Base-by-base conservation (phyloP, 1,140 invertebrate genomes). In the Diuraphis noxia region DNA sequence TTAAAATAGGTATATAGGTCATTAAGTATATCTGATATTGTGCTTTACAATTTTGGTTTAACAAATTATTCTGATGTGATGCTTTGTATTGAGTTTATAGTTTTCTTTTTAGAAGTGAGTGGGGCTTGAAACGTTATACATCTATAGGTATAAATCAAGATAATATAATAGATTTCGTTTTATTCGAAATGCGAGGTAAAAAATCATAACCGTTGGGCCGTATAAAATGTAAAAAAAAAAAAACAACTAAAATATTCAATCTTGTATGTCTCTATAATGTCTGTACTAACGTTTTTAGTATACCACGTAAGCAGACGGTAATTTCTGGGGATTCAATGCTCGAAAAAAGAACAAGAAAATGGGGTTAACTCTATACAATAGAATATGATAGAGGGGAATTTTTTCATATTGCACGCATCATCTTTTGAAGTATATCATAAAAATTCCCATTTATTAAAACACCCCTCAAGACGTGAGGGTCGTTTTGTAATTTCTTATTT, bases 391-490 rank as follows among this genome's bases (percentile, higher is more conserved):
- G 89, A 91, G 89, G 89, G 89, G 89, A 21, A 91, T 91, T 91
- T 88, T 90, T 81, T 91, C 89, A 91, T 91, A 91, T 82, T 91
- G 34, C 89, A 38, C 77, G 34, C 89, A 91, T 91, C 89, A 91
- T 91, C 72, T 91, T 91, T 91, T 91, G 77, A 91, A 91, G 89
- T 91, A 91, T 49, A 91, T 91, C 89, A 91, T 91, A 91, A 91
- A 91, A 81, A 91, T 91, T 77, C 43, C 46, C 0, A 63, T 91
- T 79, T 90, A 79, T 77, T 79, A 81, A 82, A 91, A 91, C 89
- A 49, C 89, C 89, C 89, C 25, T 81, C 72, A 91, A 91, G 89
- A 91, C 23, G 89, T 17, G 41, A 81, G 77, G 77, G 88, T 77
- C 34, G 63, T 79, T 82, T 91, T 91, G 89, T 82, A 82, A 91